Base-by-base conservation (phyloP, 2,888 invertebrate species). In the Stenurella melanura region DNA sequence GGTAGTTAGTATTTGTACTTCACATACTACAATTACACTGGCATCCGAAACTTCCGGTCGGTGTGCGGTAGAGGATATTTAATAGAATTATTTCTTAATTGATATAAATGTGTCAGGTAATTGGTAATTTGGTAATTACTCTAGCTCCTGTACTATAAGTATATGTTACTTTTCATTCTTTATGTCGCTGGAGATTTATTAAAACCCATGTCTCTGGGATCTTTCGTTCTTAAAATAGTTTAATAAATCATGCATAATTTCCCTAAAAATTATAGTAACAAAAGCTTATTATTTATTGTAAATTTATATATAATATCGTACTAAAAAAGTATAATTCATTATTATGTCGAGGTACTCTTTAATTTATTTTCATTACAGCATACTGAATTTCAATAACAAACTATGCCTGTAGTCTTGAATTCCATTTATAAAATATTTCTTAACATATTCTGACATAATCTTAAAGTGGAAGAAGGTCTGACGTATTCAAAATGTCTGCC, bases 371-470 rank as follows among this genome's bases (percentile, higher is more conserved):
- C 11, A 60, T 70, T 42, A 38, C 38, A n/a, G 34, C 60, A 30
- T 15, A 34, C 50, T 42, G 42, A 60, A 70, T 19, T 60, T 70
- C 34, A 60, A 42, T 58, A 57, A 34, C n/a, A 64, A 38, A 42
- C 42, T 12, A 21, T 60, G 57, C 69, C 70, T 70, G 70, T 42
- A 60, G 60, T 73, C 69, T 18, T 54, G 58, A 57, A 57, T 66
- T 73, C 67, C 66, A 73, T 73, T 66, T 61, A 67, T 21, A 34
- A 70, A 60, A 60, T 42, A 73, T 72, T 73, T 75, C 79, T 74
- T 82, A 82, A 83, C 80, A 74, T 74, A 80, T 83, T 83, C 82
- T 80, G 84, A 83, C 85, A 83, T 85, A 85, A 85, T 85, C 85
- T 85, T 78, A 74, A 72, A 79, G 74, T 80, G 81, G 77, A 82